phyloP scores from a whole-genome alignment of 2,113 vertebrate species.

The Empidonax alnorum region DNA sequence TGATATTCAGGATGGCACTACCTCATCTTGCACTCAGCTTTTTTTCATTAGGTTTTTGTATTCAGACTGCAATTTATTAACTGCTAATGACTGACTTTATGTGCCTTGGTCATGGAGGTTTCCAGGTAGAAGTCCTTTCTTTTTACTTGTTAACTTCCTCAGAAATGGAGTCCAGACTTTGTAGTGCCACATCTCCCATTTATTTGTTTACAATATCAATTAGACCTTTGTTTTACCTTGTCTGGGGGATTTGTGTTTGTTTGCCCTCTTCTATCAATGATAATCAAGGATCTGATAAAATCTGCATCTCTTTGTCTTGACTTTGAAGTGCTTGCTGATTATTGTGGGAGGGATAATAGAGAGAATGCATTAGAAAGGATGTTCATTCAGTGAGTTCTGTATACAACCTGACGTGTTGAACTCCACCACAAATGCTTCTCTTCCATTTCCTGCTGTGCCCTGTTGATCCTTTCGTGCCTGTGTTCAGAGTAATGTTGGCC shows the following conservation, averaged over 20 bases:
- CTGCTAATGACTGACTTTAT: not conserved
- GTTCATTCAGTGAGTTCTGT: not conserved
- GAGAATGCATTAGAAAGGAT: not conserved
- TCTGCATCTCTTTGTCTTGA: not conserved
- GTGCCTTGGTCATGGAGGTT: not conserved
- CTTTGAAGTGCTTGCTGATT: not conserved
- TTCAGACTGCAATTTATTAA: not conserved
- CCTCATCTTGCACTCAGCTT: not conserved
- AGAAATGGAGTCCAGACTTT: not conserved
- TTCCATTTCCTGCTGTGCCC: not conserved
- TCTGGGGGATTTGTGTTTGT: not conserved
- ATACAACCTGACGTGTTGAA: not conserved
- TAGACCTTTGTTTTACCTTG: not conserved
- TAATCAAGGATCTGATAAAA: constrained; percentile 13
- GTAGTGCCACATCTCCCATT: not conserved
- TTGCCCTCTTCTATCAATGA: not conserved
- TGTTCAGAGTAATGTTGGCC: not conserved
- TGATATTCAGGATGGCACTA: not conserved
- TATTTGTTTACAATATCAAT: constrained; percentile 25
- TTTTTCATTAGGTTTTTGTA: not conserved
- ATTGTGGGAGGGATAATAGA: not conserved
- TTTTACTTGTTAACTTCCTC: not conserved
- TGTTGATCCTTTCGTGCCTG: not conserved
- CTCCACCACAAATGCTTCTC: not conserved
- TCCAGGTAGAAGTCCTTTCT: not conserved